Evolutionary conservation across 2,797 vertebrate genomes (phyloP).

Genomic region (Pseudochromis fuscus): DNA sequence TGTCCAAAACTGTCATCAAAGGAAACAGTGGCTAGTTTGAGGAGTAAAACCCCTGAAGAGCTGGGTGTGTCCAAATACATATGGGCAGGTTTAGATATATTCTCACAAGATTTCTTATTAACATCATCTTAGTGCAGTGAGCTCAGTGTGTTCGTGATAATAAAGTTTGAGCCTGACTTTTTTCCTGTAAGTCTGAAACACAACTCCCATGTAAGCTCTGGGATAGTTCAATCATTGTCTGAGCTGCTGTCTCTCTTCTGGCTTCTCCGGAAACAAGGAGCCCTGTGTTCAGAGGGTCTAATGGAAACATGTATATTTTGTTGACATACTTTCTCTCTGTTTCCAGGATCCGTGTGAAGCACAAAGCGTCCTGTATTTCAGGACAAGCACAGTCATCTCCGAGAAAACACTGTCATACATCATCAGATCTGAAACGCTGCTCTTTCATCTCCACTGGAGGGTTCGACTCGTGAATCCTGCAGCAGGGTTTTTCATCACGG

Average conservation of each 20-base stretch:
- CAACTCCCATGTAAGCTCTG: constrained; percentile 44
- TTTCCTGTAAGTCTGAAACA: constrained; percentile 44
- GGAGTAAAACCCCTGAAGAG: no score
- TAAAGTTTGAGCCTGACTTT: constrained; percentile 28
- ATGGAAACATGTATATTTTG: constrained; percentile 12
- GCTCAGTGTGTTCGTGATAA: constrained; percentile 4
- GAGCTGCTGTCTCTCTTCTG: constrained; percentile 22
- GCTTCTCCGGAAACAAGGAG: constrained; percentile 42
- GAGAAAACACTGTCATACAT: background rate
- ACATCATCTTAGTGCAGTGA: background rate
- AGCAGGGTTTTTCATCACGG: constrained; percentile 29
- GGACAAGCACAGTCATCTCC: constrained; percentile 1
- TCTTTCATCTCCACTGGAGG: constrained; percentile 17
- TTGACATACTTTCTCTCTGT: constrained; percentile 1
- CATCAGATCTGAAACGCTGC: constrained; percentile 5
- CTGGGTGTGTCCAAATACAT: no score
- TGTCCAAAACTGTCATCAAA: no score
- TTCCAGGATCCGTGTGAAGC: constrained; percentile 4
- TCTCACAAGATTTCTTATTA: background rate
- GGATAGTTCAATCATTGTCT: constrained; percentile 44
- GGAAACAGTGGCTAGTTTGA: no score
- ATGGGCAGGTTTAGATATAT: no score
- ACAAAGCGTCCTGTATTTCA: constrained; percentile 1
- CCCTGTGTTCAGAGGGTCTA: constrained; percentile 31
- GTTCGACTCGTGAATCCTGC: constrained; percentile 23